Evolutionary conservation across 2,888 invertebrate genomes (phyloP), one percentile per base, ranked within the genome.

Genomic region (Eupithecia centaureata): DNA sequence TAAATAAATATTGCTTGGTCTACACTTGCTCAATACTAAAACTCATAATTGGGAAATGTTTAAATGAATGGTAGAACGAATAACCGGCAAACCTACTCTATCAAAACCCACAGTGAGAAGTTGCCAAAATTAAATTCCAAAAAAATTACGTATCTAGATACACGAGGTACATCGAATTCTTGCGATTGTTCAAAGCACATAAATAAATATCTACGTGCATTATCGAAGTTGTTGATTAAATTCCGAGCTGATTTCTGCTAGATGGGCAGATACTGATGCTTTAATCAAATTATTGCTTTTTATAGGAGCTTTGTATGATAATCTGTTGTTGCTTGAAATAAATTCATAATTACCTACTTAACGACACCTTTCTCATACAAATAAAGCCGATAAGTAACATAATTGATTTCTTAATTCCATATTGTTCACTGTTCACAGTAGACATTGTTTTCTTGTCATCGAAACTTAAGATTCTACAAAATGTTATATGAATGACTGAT

Each of bases 231-330:
- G 71, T 71, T 72, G 68, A 27, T 72, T 73, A 71, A 73, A 74
- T 73, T 75, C 68, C 71, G 32, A 69, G 74, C 82, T 80, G 80
- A 78, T 82, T 80, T 76, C 72, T 67, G 56, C 47, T 59, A 63
- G 28, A 42, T 42, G 32, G 69, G 73, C 78, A 79, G 79, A 77
- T 78, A 79, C 69, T 71, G 67, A 71, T 32, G 47, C 63, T 72
- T 69, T 67, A 60, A 65, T 65, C 63, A 62, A 51, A 60, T 54
- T 70, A 64, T 58, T 69, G 65, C 67, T 57, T 65, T 47, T 27
- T 18, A 30, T 2, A 56, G 10, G 18, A 57, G 33, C 54, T 62
- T 56, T 27, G 25, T 38, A 38, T 65, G 51, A 61, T 61, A 42
- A 63, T 54, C n/a, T n/a, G n/a, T n/a, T n/a, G n/a, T n/a, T n/a